Base-by-base conservation (phyloP, 2,113 vertebrate species). In the Podocnemis expansa region DNA sequence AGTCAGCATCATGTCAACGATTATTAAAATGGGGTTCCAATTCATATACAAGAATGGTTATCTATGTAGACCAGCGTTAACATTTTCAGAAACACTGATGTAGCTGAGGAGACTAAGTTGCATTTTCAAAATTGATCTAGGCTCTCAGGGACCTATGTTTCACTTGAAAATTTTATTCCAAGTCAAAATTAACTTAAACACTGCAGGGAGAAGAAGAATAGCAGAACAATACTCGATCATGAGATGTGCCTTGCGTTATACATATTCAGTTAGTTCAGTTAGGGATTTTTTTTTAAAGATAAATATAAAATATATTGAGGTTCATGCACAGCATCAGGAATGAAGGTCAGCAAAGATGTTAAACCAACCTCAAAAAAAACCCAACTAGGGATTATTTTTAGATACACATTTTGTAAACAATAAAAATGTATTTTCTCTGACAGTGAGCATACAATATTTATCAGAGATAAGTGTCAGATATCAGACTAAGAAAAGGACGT, bases 341-440 rank as follows among this genome's bases (percentile, higher is more conserved):
- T 5, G 60, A 80, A 85, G 47, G n/a, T 43, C 63, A 34, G 78
- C 29, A 27, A 41, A 51, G 43, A 75, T 5, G 5, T 13, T 22
- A 60, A 67, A 29, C n/a, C 27, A 45, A 17, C 2, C 54, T 52
- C 0, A 1, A 75, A 73, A 51, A 3, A 4, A 52, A 19, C n/a
- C n/a, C 1, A 2, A 21, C 25, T 13, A 3, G 78, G 29, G 2
- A 5, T 34, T 41, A 54, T 0, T 58, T 75, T 31, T 29, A 49
- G 70, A 43, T 2, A 2, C 21, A 3, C 67, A 70, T 89, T 90
- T 29, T 78, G 60, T 80, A 94, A 70, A 75, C 73, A 92, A 75
- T 63, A 58, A 78, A 90, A 90, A 34, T 25, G 75, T 80, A 82
- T 49, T 91, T 29, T 78, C 60, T 45, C 83, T 80, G 56, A n/a